Conservation (phyloP, 1,140 invertebrate genomes). For the Panonychus citri region DNA sequence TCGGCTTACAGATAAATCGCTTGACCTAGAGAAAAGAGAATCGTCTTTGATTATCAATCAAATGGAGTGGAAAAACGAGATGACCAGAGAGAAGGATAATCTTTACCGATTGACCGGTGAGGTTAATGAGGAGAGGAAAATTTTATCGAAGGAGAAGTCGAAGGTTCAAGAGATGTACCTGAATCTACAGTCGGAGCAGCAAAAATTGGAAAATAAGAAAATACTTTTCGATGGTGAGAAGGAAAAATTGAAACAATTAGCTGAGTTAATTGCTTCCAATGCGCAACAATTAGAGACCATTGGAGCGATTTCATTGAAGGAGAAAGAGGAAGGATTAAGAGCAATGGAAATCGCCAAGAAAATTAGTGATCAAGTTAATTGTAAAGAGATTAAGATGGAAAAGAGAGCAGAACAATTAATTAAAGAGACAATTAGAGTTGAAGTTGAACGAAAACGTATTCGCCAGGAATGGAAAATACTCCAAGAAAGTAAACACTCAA, state of each 20-base stretch:
- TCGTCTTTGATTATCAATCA: not conserved
- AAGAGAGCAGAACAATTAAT: not conserved
- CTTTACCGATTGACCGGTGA: not conserved
- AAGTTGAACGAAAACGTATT: not conserved
- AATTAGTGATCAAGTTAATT: constrained; percentile 2
- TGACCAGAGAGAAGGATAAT: constrained; percentile 1
- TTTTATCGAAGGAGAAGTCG: not conserved
- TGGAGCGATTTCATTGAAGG: constrained; percentile 5
- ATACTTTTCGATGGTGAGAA: constrained; percentile 5
- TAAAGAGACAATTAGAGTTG: not conserved
- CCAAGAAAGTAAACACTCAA: not conserved
- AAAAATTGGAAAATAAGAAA: constrained; percentile 2
- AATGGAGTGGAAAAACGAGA: constrained; percentile 1
- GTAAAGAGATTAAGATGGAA: not conserved
- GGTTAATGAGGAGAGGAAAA: not conserved
- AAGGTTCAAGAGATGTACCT: not conserved
- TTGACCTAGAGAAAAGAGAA: not conserved
- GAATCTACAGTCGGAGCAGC: constrained; percentile 1
- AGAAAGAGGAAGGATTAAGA: constrained; percentile 1
- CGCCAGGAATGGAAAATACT: constrained; percentile 6
- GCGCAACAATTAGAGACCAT: constrained; percentile 7
- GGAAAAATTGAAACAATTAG: constrained; percentile 5
- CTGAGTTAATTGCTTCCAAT: not conserved
- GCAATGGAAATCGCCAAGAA: constrained; percentile 2
- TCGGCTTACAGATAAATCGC: not conserved